Evolutionary conservation across 64 coral and sea anemone genomes (phyloP), one percentile per base, ranked within the genome.

Genomic region (Stichodactyla mertensii): DNA sequence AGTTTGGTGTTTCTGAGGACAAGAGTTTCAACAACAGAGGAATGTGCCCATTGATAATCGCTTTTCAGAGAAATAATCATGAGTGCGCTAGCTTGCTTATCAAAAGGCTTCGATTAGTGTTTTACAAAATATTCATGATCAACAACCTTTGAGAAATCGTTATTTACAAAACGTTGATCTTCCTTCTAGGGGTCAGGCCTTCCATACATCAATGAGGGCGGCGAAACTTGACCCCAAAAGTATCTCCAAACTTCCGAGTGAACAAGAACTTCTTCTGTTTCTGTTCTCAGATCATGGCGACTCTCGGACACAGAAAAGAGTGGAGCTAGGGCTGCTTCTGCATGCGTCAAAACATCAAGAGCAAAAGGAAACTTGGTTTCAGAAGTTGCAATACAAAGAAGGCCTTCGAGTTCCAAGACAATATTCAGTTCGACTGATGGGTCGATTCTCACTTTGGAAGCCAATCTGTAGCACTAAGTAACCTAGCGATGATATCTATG

Each of bases 11-110:
- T 10, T 15, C 18, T 27, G 77, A 92, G 31, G 79, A 90, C 13
- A 92, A 92, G 77, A 61, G 86, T 64, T 23, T 27, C 79, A 92
- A 95, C 94, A 87, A 92, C 87, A 77, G 55, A 85, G 94, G 94
- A n/a, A 92, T 92, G 83, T 89, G 84, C 8, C 91, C 94, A 16
- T 54, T 95, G 57, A 79, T 89, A 52, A 87, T 61, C 27, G 94
- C 94, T 31, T 92, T 92, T 81, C n/a, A 88, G 52, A 91, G 82
- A 83, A 84, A 77, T 1, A 80, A 95, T 59, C 84, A 92, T 61
- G 60, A 77, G 52, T 92, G 94, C 20, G 90, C 88, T 1, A 78
- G 45, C 15, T 55, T 95, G 64, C 81, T 95, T 31, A 61, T 95
- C 18, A 87, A 84, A 64, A 57, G 18, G 28, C 85, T 55, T 67